These are phyloP conservation scores for Tricholauxania praeusta DNA, from an alignment of 2,888 invertebrate species.

Conservation along the genomic window DNA sequence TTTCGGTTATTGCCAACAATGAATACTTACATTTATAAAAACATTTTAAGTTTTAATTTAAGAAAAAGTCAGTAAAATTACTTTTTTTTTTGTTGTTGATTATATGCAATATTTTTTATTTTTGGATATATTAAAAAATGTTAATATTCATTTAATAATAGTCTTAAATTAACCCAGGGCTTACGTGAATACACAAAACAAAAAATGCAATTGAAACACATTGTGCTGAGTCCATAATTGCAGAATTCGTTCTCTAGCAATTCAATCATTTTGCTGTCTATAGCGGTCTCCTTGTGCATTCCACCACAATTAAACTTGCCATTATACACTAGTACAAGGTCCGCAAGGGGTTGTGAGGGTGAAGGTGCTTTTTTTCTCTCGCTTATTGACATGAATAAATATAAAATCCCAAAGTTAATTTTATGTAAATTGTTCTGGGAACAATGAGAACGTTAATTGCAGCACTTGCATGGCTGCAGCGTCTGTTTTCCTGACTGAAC, in stretches of 20 bases:
- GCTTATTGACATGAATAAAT: background rate
- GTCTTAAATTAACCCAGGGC: conserved; percentile 23
- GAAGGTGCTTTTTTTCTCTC: background rate
- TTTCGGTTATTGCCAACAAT: no score
- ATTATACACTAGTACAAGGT: no score
- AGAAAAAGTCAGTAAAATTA: no score
- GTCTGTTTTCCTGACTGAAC: background rate
- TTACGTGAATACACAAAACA: background rate
- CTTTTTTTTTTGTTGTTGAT: no score
- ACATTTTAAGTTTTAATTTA: no score
- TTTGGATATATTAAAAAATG: no score
- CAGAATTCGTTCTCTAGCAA: background rate
- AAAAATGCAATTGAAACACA: background rate
- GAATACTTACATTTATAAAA: no score
- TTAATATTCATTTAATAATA: conserved; percentile 6
- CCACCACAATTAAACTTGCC: no score
- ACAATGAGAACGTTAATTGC: conserved; percentile 35
- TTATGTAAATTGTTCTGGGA: conserved; percentile 38
- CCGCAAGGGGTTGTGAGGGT: no score
- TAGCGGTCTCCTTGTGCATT: background rate
- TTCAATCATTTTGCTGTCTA: background rate
- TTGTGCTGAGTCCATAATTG: background rate
- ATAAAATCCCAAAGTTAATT: conserved; percentile 34
- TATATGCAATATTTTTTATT: no score
- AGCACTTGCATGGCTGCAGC: conserved; percentile 26